Base-by-base conservation (phyloP, 2,888 invertebrate genomes). In the Drosophila phalerata region DNA sequence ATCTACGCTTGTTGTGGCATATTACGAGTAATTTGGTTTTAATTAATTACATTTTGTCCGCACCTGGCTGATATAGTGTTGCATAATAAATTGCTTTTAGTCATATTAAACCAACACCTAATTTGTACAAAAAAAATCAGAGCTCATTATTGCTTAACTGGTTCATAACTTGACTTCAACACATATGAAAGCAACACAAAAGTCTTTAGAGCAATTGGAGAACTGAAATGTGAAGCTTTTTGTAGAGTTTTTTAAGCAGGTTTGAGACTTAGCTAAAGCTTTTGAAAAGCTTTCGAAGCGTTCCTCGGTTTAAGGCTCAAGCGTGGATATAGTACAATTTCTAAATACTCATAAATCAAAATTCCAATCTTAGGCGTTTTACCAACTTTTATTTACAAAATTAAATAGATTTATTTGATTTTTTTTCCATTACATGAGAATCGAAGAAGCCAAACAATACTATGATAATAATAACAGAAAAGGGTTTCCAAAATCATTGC, bases 321-420 rank as follows among this genome's bases (percentile, higher is more conserved):
- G 19, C 19, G 5, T 47, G 1, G 15, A 25, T 15, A 15, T 10
- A 15, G 11, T 38, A 3, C 30, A 15, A 22, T 11, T 37, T 9
- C 32, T 0, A n/a, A 5, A n/a, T 38, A 5, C 6, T 22, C 10
- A 43, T 6, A 38, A 51, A 32, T 34, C 0, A 40, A 19, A 66
- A 42, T 37, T 52, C n/a, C 9, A 19, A 6, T 64, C 4, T 64
- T 9, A 28, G 72, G 71, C 72, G 70, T 77, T 79, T 85, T 81
- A 22, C 63, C 73, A 77, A 84, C 78, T 79, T 88, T 87, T 87
- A 87, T 87, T 87, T 87, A 87, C 88, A 87, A 87, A 87, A 88
- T 81, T 79, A 83, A 79, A 81, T 73, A 52, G 68, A 42, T 78
- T 53, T 67, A 51, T 72, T 78, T 53, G 65, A 51, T 72, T 67